These are phyloP conservation scores for Hydrophis major DNA, from an alignment of 2,797 vertebrate genomes.

Conservation along the genomic window DNA sequence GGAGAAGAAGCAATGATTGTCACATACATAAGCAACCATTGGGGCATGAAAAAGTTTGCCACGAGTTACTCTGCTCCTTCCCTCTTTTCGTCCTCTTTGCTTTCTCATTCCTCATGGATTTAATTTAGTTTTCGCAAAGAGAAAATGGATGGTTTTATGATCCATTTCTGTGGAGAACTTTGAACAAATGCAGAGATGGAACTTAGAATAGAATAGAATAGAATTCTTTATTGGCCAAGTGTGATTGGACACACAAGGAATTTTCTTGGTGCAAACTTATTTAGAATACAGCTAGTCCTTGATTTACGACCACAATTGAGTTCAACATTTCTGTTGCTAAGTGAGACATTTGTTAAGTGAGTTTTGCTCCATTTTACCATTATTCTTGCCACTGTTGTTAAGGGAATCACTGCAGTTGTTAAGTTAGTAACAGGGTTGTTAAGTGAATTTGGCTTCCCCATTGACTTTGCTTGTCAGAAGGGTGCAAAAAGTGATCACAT, in stretches of 20 bases:
- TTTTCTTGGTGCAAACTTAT: accelerated
- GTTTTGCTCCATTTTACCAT: neutral
- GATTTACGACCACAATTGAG: neutral
- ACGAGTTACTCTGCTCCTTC: slow-evolving; percentile 36
- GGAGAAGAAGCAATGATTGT: slow-evolving; percentile 12
- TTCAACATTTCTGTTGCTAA: neutral
- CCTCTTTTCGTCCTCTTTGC: neutral
- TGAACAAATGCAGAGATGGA: neutral
- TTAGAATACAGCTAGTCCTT: accelerated
- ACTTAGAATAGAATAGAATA: too few relatives aligned
- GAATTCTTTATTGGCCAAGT: too few relatives aligned
- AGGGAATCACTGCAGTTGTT: neutral
- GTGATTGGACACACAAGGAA: too few relatives aligned
- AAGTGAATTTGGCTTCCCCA: too few relatives aligned
- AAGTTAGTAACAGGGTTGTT: too few relatives aligned
- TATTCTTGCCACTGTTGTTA: neutral
- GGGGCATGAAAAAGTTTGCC: slow-evolving; percentile 40
- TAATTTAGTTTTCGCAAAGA: slow-evolving; percentile 51
- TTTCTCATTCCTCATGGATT: neutral
- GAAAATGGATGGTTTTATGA: slow-evolving; percentile 35
- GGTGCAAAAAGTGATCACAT: too few relatives aligned
- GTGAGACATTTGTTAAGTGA: neutral
- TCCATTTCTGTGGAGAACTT: neutral
- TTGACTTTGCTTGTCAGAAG: too few relatives aligned
- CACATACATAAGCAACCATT: slow-evolving; percentile 54